Evolutionary conservation across 2,113 vertebrate species (phyloP).

Genomic region (Erinaceus europaeus): DNA sequence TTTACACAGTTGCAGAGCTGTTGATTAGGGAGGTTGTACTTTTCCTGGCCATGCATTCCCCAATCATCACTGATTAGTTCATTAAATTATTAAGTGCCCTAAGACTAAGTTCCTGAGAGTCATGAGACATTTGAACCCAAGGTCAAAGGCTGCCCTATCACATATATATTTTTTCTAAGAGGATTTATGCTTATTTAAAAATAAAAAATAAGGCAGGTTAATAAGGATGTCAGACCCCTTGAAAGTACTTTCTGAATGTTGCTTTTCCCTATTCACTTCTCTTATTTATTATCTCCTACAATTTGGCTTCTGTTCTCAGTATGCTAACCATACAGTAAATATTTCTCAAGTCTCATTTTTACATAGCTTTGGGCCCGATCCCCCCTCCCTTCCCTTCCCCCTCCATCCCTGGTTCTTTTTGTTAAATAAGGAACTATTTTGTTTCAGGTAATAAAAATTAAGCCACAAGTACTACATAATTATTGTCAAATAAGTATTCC

Average conservation of each 20-base stretch:
- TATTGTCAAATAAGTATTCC: background rate
- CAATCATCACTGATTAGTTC: background rate
- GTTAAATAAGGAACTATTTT: conserved; percentile 8
- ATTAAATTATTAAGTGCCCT: too few relatives aligned
- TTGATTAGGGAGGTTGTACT: background rate
- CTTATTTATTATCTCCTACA: background rate
- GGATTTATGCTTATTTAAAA: conserved; percentile 32
- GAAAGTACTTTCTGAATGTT: conserved; percentile 22
- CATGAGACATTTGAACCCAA: background rate
- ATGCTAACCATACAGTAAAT: background rate
- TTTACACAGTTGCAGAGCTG: background rate
- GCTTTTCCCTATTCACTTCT: background rate
- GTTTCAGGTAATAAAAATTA: conserved; percentile 5
- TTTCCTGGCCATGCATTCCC: background rate
- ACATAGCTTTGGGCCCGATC: too few relatives aligned
- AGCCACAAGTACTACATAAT: conserved; percentile 9
- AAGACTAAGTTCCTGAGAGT: too few relatives aligned
- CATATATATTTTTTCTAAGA: conserved; percentile 11
- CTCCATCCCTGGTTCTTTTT: background rate
- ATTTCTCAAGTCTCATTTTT: background rate
- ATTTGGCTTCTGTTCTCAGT: background rate
- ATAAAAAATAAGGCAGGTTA: background rate
- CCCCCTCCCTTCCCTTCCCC: too few relatives aligned
- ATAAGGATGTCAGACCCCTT: background rate
- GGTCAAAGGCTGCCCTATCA: background rate